Conservation (phyloP, 2,113 vertebrate species). For the Cyanoliseus patagonus region DNA sequence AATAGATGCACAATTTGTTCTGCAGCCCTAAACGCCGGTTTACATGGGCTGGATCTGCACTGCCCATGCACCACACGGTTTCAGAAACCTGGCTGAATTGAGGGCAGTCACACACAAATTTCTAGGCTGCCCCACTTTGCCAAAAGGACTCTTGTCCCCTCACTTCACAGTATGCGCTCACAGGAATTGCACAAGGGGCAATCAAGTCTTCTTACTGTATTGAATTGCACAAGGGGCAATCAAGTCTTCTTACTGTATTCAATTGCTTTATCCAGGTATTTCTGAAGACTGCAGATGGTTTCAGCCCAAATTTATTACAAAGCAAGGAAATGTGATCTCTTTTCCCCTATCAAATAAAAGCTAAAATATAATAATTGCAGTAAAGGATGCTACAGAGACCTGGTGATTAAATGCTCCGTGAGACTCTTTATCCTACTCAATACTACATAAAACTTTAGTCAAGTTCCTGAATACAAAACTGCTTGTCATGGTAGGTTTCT, state of each 20-base stretch:
- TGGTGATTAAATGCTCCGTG: background rate
- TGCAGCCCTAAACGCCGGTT: accelerated
- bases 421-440: background rate
- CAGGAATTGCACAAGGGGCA: background rate
- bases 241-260: background rate
- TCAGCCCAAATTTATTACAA: background rate
- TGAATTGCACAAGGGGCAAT: accelerated
- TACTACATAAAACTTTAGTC: background rate
- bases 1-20: accelerated
- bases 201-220: background rate
- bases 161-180: background rate
- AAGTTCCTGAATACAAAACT: background rate
- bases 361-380: background rate
- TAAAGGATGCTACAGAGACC: background rate
- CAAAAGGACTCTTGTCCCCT: background rate
- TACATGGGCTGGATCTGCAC: accelerated
- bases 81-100: background rate
- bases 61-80: accelerated
- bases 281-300: background rate
- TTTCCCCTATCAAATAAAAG: background rate
- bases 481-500: background rate
- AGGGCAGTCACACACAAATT: background rate
- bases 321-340: background rate
- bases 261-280: background rate
- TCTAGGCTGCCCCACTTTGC: background rate